Evolutionary conservation across 2,888 invertebrate species (phyloP), one percentile per base, ranked within the genome.

Genomic region (Acheta domesticus): DNA sequence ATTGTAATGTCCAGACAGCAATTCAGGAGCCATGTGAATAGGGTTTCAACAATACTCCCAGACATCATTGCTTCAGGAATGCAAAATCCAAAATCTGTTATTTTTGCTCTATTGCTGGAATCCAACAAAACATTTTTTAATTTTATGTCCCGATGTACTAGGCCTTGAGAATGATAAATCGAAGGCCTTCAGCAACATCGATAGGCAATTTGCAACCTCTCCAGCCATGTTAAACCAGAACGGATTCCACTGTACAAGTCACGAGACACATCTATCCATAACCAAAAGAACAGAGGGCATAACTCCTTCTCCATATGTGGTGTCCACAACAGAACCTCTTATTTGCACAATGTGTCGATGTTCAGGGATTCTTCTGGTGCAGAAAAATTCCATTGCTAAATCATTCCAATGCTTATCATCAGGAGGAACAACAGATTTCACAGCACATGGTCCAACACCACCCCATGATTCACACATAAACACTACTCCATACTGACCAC

Each of bases 401-500:
- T 96, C 96, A 85, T 94, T 93, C 93, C 95, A 96, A 85, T 96
- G 96, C 81, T 94, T 89, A 84, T 95, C 95, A 86, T 96, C 96
- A 1, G 94, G 94, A 0, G 96, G 96, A 76, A 96, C 91, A 78
- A 96, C 95, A 0, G 95, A 94, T 88, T 96, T 96, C 78, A 95
- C 92, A 12, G 96, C 96, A 84, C 93, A 94, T 0, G 94, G 93
- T n/a, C 91, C 87, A 78, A 89, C 90, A 0, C 91, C 92, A 0
- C 90, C 94, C 92, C 95, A 95, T 79, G 90, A 88, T 79, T 94
- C 93, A 84, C 92, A 94, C 0, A 93, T 89, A 86, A 94, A 96
- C 77, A 96, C 96, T 74, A 96, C 95, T 5, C 96, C 96, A 86
- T 96, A 96, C 85, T 96, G 96, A 0, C 96, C 96, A 76, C 96